A percentile compares a stretch with the other conserved stretches of the same genome.
Evolutionary conservation across 2,797 vertebrate genomes (phyloP).

Genomic region (Pantherophis vulpinus): DNA sequence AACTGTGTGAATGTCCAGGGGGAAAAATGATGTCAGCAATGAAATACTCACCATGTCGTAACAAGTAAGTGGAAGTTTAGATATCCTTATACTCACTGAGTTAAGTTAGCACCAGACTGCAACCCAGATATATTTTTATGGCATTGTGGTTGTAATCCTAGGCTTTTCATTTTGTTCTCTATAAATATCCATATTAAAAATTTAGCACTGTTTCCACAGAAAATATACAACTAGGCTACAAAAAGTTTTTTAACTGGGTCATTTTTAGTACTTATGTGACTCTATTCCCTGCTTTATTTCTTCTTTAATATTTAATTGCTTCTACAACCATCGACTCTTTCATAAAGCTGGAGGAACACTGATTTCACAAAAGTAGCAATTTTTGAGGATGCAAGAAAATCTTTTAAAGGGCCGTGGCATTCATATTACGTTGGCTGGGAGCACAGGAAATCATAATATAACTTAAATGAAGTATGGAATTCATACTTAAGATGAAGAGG

Average conservation of each 20-base stretch:
- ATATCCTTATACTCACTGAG: background rate
- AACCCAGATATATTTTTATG: background rate
- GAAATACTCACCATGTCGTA: background rate
- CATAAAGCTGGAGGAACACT: background rate
- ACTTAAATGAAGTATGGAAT: background rate
- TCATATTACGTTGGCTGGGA: background rate
- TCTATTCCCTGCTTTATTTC: background rate
- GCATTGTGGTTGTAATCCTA: background rate
- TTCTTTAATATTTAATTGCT: constrained; percentile 5
- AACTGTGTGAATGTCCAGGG: background rate
- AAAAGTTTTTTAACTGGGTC: background rate
- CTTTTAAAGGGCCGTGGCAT: background rate
- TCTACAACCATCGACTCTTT: background rate
- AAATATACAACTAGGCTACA: background rate
- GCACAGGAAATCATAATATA: background rate
- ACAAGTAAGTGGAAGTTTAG: background rate
- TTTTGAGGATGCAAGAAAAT: background rate
- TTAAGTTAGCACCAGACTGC: background rate
- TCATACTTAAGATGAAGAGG: background rate
- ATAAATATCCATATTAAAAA: background rate
- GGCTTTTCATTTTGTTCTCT: background rate
- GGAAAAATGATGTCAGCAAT: background rate
- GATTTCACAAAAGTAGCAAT: background rate
- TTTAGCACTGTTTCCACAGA: background rate
- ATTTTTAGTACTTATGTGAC: background rate